Conservation (phyloP, 2,113 vertebrate genomes). For the Anser brachyrhynchus region DNA sequence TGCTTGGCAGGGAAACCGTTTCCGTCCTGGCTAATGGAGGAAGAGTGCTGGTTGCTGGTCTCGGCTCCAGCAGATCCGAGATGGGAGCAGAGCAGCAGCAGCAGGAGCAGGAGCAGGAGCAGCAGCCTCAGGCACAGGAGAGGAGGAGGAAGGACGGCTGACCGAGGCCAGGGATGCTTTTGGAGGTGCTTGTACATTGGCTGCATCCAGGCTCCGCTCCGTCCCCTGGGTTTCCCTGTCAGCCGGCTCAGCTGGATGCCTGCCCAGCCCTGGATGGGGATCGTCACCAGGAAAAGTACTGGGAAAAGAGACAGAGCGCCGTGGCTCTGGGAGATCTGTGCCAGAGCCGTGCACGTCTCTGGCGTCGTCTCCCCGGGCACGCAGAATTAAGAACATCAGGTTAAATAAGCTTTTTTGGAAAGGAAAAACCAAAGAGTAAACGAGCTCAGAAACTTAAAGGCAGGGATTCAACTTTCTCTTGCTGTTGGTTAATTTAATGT, state of each 20-base stretch:
- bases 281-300: not conserved
- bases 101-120: not conserved
- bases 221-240: not conserved
- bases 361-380: accelerated
- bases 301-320: not conserved
- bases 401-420: not conserved
- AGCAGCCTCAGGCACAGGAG: not conserved
- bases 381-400: not conserved
- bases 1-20: not conserved
- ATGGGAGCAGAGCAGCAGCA: not conserved
- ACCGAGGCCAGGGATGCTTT: not conserved
- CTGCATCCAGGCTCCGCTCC: not conserved
- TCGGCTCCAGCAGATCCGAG: not conserved
- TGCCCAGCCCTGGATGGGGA: accelerated
- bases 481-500: not conserved
- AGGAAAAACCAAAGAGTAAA: not conserved
- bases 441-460: not conserved
- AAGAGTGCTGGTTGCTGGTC: not conserved
- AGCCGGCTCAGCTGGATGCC: not conserved
- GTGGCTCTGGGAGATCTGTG: not conserved
- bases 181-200: not conserved
- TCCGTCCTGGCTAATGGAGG: not conserved
- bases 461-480: not conserved
- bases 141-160: not conserved
- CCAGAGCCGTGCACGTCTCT: not conserved